Conservation (phyloP, 2,888 invertebrate species). For the Microctonus aethiopoides region DNA sequence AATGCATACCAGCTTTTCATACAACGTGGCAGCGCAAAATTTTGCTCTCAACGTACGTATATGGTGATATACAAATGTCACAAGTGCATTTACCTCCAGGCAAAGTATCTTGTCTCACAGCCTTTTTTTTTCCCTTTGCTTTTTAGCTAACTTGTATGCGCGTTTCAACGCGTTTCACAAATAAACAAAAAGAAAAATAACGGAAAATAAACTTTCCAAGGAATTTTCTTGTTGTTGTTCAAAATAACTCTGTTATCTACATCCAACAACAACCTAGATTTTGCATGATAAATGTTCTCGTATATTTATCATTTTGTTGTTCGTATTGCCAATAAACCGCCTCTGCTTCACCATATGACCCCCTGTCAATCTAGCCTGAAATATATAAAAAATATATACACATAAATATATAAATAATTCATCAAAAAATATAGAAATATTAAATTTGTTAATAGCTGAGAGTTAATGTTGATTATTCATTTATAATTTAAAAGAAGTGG, state of each 20-base stretch:
- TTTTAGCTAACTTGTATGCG: neutral
- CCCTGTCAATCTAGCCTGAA: constrained; percentile 56
- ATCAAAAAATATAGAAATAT: constrained; percentile 15
- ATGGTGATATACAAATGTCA: neutral
- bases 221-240: constrained; percentile 7
- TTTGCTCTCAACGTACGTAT: neutral
- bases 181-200: neutral
- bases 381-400: constrained; percentile 9
- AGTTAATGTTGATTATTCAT: neutral
- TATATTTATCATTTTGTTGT: constrained; percentile 64
- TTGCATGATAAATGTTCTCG: constrained; percentile 53
- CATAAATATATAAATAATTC: neutral
- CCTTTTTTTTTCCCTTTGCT: neutral
- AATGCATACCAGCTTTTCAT: neutral
- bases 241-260: neutral
- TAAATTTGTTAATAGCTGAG: neutral
- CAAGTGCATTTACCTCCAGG: neutral
- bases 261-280: constrained; percentile 16
- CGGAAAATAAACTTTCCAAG: neutral
- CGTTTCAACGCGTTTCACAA: neutral
- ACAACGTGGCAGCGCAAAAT: neutral
- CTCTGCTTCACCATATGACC: constrained; percentile 64
- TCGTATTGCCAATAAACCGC: constrained; percentile 62
- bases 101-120: constrained; percentile 9
- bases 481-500: neutral